phyloP scores from a whole-genome alignment of 2,888 invertebrate species.

The Pardosa pseudoannulata region DNA sequence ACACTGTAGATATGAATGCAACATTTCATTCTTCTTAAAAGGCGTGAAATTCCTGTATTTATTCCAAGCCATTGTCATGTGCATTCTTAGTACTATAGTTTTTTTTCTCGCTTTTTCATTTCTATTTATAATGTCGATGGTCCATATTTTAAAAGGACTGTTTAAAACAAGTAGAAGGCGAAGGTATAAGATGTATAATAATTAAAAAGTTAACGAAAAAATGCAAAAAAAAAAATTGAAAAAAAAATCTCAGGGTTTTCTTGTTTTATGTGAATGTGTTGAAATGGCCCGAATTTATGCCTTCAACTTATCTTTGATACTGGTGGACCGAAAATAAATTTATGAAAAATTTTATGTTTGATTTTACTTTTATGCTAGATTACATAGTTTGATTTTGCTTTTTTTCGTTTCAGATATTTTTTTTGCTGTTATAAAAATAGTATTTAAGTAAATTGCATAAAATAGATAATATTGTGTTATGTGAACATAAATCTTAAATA shows the following conservation, averaged over 20 bases:
- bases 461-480: too few species aligned
- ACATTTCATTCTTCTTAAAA: neutral
- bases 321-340: neutral
- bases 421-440: too few species aligned
- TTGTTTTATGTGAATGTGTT: slow-evolving; percentile 70
- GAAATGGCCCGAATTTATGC: slow-evolving; percentile 61
- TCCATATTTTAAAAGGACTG: slow-evolving; percentile 67
- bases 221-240: slow-evolving; percentile 41
- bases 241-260: slow-evolving; percentile 69
- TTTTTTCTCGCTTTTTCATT: slow-evolving; percentile 17
- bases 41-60: slow-evolving; percentile 57
- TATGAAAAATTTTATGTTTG: too few species aligned
- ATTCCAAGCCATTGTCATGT: slow-evolving; percentile 43
- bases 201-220: slow-evolving; percentile 37
- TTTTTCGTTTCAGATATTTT: too few species aligned
- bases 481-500: too few species aligned
- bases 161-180: slow-evolving; percentile 50
- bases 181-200: slow-evolving; percentile 30
- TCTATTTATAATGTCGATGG: slow-evolving; percentile 22
- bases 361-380: too few species aligned
- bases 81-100: slow-evolving; percentile 41
- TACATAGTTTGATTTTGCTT: too few species aligned
- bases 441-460: too few species aligned
- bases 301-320: slow-evolving; percentile 29
- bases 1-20: neutral